phyloP scores from a whole-genome alignment of 2,113 vertebrate species.

The Calyptomena viridis region DNA sequence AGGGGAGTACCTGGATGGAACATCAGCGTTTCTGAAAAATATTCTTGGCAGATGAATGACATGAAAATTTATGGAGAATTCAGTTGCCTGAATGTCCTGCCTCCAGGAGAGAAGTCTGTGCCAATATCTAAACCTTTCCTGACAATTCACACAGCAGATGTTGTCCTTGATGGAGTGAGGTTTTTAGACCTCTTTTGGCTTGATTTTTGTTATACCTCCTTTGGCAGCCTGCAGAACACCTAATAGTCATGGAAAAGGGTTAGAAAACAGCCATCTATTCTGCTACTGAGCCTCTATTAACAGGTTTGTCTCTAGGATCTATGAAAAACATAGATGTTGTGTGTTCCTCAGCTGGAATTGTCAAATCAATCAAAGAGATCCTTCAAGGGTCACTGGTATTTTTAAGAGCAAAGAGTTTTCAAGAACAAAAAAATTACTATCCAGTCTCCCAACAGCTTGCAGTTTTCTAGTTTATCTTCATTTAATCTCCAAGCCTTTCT shows the following conservation, averaged over 20 bases:
- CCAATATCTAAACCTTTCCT: conserved; percentile 32
- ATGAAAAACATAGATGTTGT: conserved; percentile 27
- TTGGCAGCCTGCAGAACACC: conserved; percentile 17
- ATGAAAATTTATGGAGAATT: conserved; percentile 53
- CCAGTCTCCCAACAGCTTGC: neutral
- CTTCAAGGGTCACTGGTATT: conserved; percentile 47
- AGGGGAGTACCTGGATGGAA: conserved; percentile 35
- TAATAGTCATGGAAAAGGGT: neutral
- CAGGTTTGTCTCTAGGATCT: neutral
- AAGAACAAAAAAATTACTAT: neutral
- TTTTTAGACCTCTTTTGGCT: conserved; percentile 32
- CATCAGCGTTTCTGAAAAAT: conserved; percentile 38
- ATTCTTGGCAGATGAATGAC: conserved; percentile 40
- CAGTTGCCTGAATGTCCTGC: conserved; percentile 14
- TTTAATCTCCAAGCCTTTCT: neutral
- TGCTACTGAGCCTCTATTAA: neutral
- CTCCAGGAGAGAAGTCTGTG: conserved; percentile 3
- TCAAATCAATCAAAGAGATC: conserved; percentile 42
- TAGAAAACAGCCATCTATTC: conserved; percentile 13
- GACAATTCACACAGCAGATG: conserved; percentile 31
- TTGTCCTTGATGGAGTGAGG: conserved; percentile 20
- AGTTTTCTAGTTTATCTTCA: conserved; percentile 4
- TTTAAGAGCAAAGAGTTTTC: conserved; percentile 4
- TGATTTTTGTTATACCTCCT: conserved; percentile 31
- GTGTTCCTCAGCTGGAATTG: neutral